A percentile compares a stretch with the other conserved stretches of the same genome.
Conservation (phyloP, 2,113 vertebrate species). For the Dolichotis patagonum region DNA sequence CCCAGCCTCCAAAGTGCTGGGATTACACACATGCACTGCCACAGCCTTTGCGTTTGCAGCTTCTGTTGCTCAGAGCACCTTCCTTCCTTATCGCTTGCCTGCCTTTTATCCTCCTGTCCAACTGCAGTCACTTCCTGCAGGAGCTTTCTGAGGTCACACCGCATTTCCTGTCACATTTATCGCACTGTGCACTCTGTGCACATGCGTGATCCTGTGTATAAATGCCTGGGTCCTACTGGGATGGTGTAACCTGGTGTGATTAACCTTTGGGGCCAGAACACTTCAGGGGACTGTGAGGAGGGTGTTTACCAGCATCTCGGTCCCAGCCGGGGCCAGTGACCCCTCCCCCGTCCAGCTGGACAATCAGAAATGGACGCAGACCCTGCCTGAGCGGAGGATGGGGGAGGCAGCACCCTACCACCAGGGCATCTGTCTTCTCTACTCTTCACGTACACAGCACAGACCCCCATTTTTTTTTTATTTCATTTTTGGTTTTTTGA, state of each 20-base stretch:
- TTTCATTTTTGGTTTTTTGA: background rate
- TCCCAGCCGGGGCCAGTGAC: background rate
- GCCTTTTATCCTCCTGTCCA: background rate
- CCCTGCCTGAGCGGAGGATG: background rate
- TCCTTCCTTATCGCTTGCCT: background rate
- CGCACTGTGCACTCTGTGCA: background rate
- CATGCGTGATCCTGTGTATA: background rate
- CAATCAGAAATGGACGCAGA: background rate
- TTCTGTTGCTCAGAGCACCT: background rate
- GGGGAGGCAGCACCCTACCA: background rate
- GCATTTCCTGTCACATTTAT: background rate
- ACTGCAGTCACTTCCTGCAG: background rate
- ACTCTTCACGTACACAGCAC: background rate
- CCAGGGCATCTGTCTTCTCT: background rate
- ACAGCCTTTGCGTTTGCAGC: background rate
- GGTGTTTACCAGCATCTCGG: background rate
- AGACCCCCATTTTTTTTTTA: background rate
- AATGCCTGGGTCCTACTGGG: background rate
- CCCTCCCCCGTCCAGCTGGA: background rate
- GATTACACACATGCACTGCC: background rate
- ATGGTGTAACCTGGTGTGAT: background rate
- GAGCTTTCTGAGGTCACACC: background rate
- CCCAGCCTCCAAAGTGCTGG: background rate
- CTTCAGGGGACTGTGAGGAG: background rate
- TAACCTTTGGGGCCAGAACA: too few relatives aligned